Evolutionary conservation across 2,888 invertebrate genomes (phyloP).

Genomic region (Molanna angustata): DNA sequence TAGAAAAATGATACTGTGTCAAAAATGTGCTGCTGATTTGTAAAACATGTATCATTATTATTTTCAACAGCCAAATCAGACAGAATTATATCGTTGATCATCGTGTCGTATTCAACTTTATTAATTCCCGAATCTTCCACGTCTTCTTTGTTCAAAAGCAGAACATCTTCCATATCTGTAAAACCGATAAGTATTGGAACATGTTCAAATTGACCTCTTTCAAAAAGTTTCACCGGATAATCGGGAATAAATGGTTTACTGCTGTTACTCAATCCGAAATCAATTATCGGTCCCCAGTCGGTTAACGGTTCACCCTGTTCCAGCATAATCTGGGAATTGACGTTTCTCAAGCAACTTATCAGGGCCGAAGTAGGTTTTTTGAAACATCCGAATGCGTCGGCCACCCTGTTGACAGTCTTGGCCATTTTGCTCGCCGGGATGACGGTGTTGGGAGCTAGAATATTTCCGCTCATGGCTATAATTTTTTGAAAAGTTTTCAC

Average conservation of each 20-base stretch:
- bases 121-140: slow-evolving; percentile 61
- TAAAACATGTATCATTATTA: slow-evolving; percentile 55
- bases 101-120: slow-evolving; percentile 57
- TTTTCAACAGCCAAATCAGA: slow-evolving; percentile 58
- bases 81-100: slow-evolving; percentile 62
- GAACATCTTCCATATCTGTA: slow-evolving; percentile 78
- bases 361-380: slow-evolving; percentile 64
- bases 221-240: slow-evolving; percentile 61
- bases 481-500: slow-evolving; percentile 70
- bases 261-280: slow-evolving; percentile 64
- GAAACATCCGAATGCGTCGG: slow-evolving; percentile 65
- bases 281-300: slow-evolving; percentile 77
- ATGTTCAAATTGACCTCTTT: slow-evolving; percentile 60
- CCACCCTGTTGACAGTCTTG: slow-evolving; percentile 61
- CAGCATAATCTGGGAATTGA: slow-evolving; percentile 59
- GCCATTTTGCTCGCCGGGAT: slow-evolving; percentile 62
- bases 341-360: slow-evolving; percentile 66
- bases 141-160: slow-evolving; percentile 59
- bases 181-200: slow-evolving; percentile 75
- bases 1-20: slow-evolving; percentile 78
- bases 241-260: slow-evolving; percentile 66
- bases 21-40: slow-evolving; percentile 63
- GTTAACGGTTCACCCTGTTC: slow-evolving; percentile 59
- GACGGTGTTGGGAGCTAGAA: slow-evolving; percentile 61
- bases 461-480: slow-evolving; percentile 79